Percentiles rank a stretch among this genome's conserved stretches.
Conservation (phyloP, 1,140 invertebrate genomes). For the Bradysia coprophila region DNA sequence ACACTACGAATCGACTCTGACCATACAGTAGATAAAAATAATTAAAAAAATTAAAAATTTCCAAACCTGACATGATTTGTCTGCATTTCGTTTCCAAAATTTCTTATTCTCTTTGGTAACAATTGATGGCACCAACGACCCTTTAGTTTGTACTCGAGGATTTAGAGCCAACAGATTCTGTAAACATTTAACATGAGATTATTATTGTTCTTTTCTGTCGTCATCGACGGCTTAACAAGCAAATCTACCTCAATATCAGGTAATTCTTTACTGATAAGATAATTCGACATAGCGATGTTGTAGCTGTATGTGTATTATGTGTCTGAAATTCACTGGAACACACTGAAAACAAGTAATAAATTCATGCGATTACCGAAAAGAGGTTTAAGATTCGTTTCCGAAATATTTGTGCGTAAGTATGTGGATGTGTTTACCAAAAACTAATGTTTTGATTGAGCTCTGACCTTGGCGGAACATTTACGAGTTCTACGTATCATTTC, state of each 20-base stretch:
- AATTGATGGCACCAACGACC: constrained; percentile 57
- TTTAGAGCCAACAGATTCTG: constrained; percentile 76
- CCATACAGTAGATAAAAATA: background rate
- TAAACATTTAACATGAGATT: constrained; percentile 8
- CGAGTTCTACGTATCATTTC: too few relatives aligned
- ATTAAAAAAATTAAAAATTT: constrained; percentile 4
- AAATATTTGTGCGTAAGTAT: background rate
- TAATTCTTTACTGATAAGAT: constrained; percentile 1
- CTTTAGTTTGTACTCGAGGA: constrained; percentile 55
- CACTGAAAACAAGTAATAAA: too few relatives aligned
- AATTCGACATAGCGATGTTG: too few relatives aligned
- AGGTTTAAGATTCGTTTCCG: background rate
- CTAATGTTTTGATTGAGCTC: too few relatives aligned
- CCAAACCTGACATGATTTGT: constrained; percentile 70
- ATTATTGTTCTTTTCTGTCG: background rate
- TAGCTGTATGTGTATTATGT: too few relatives aligned
- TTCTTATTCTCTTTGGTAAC: constrained; percentile 75
- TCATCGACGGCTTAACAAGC: background rate
- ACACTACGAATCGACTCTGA: background rate
- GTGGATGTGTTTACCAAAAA: background rate
- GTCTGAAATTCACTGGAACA: too few relatives aligned
- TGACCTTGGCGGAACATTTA: too few relatives aligned
- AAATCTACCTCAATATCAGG: constrained; percentile 2
- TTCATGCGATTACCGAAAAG: too few relatives aligned
- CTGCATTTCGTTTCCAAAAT: constrained; percentile 86